A percentile compares a stretch with the other conserved stretches of the same genome.
phyloP scores from a whole-genome alignment of 1,140 invertebrate species.

The Lordiphosa clarofinis region DNA sequence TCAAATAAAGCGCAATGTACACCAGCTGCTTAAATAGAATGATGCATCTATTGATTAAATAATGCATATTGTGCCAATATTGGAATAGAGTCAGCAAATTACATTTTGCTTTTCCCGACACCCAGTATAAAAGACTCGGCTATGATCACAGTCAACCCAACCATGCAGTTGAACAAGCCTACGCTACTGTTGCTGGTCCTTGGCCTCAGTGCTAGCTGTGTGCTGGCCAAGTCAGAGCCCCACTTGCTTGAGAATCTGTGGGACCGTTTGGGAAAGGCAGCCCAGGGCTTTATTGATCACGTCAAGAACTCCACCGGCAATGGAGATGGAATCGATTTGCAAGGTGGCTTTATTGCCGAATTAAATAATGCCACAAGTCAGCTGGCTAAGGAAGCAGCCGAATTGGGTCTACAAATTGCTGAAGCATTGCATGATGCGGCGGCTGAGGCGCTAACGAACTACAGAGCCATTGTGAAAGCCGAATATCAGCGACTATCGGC shows the following conservation, averaged over 20 bases:
- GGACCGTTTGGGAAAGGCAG: constrained; percentile 5
- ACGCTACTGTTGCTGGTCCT: constrained; percentile 41
- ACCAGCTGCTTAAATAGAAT: constrained; percentile 9
- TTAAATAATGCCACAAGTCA: constrained; percentile 6
- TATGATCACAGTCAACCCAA: neutral
- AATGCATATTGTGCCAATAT: constrained; percentile 2
- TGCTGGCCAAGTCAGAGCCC: constrained; percentile 13
- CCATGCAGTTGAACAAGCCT: constrained; percentile 50
- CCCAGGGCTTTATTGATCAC: constrained; percentile 11
- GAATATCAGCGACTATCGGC: neutral
- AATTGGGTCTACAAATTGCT: constrained; percentile 2
- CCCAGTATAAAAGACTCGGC: constrained; percentile 3
- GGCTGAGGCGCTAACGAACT: neutral
- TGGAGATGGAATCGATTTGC: constrained; percentile 9
- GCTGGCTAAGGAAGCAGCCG: neutral
- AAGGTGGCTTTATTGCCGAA: neutral
- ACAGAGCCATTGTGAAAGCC: neutral
- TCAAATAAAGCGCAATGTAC: constrained; percentile 11
- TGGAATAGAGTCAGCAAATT: neutral
- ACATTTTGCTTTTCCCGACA: neutral
- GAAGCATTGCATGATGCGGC: constrained; percentile 18
- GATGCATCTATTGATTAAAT: neutral
- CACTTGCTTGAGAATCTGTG: constrained; percentile 17
- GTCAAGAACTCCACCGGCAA: neutral
- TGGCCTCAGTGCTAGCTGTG: constrained; percentile 33